Evolutionary conservation across 2,888 invertebrate genomes (phyloP).

Genomic region (Acanthacorydalis orientalis): DNA sequence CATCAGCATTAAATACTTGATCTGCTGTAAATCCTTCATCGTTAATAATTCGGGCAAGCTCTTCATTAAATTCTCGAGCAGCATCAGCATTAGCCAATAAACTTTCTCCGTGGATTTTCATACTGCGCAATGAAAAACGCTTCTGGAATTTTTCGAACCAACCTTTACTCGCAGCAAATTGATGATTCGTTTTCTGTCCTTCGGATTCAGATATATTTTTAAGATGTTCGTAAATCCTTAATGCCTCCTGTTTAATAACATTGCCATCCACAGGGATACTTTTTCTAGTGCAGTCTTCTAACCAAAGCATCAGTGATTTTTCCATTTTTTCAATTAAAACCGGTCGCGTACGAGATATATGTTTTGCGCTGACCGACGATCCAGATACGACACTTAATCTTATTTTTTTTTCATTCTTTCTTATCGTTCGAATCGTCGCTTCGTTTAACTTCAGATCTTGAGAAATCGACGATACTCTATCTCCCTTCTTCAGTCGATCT

Average conservation of each 20-base stretch:
- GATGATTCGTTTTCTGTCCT: constrained; percentile 6
- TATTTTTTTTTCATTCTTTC: constrained; percentile 10
- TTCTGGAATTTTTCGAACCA: constrained; percentile 11
- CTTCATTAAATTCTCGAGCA: too few species aligned
- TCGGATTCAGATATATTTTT: constrained; percentile 9
- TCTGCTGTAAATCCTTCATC: too few species aligned
- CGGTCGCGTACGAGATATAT: too few species aligned
- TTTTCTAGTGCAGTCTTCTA: constrained; percentile 10
- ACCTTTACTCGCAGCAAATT: constrained; percentile 11
- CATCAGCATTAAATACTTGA: too few species aligned
- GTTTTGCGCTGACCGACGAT: too few species aligned
- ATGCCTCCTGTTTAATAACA: constrained; percentile 9
- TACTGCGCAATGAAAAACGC: constrained; percentile 9
- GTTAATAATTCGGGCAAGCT: too few species aligned
- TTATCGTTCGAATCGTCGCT: constrained; percentile 11
- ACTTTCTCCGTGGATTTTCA: constrained; percentile 10
- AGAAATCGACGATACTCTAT: constrained; percentile 9
- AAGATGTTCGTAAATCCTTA: constrained; percentile 10
- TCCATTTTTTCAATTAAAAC: too few species aligned
- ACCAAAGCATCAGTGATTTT: too few species aligned
- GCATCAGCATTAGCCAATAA: too few species aligned
- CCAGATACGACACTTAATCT: too few species aligned
- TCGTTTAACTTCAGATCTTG: constrained; percentile 10
- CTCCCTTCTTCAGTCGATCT: constrained; percentile 7
- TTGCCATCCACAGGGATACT: constrained; percentile 5